These are phyloP conservation scores for Lytechinus pictus DNA, from an alignment of 35 echinoderm and acorn worm genomes.

Conservation along the genomic window DNA sequence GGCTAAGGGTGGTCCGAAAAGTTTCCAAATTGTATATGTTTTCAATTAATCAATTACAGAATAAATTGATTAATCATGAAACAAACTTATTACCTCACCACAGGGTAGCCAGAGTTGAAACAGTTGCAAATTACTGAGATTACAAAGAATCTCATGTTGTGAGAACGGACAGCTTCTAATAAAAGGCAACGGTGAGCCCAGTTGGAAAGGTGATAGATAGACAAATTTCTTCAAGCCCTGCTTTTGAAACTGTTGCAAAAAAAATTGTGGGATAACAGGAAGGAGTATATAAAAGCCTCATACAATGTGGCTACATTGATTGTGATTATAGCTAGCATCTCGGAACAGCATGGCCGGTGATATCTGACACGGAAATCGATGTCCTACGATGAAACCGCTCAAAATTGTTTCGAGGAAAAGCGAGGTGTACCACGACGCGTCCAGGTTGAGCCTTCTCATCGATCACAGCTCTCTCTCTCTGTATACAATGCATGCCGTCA, in stretches of 20 bases:
- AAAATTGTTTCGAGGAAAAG: background rate
- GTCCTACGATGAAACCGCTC: background rate
- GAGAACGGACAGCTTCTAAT: background rate
- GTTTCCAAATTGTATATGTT: background rate
- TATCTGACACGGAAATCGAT: slow-evolving; percentile 4
- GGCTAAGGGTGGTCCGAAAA: background rate
- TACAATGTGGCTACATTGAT: background rate
- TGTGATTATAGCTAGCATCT: background rate
- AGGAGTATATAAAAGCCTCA: background rate
- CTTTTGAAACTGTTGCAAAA: background rate
- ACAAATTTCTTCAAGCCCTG: background rate
- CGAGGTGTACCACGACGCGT: background rate
- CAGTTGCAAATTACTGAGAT: background rate
- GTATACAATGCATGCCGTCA: background rate
- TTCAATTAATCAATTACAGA: background rate
- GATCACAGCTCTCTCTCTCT: background rate
- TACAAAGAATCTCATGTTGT: background rate
- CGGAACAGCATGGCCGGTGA: background rate
- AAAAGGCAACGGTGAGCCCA: background rate
- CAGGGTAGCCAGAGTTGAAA: background rate
- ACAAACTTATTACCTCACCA: background rate
- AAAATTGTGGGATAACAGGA: background rate
- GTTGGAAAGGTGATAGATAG: background rate
- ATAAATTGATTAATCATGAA: background rate
- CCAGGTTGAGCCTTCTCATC: background rate